A percentile compares a stretch with the other conserved stretches of the same genome.
Conservation (phyloP, 2,113 vertebrate genomes). For the Egretta garzetta region DNA sequence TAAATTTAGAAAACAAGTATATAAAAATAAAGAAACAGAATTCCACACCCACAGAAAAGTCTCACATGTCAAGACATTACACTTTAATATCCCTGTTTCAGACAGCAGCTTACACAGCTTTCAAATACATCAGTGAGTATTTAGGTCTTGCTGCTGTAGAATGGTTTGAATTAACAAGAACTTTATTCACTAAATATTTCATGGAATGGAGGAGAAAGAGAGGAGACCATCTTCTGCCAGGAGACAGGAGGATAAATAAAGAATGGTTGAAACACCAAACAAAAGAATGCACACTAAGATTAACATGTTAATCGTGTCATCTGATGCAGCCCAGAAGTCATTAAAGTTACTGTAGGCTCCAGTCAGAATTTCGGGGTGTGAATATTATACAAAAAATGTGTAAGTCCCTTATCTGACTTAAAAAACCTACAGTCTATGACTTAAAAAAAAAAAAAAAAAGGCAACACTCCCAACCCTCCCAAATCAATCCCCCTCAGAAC, state of each 20-base stretch:
- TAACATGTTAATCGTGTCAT: not conserved
- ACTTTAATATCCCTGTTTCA: not conserved
- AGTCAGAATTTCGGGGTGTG: not conserved
- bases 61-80: not conserved
- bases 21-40: not conserved
- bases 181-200: not conserved
- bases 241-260: not conserved
- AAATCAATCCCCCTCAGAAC: rapidly evolving
- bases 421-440: not conserved
- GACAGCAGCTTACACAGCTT: not conserved
- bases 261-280: not conserved
- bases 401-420: not conserved
- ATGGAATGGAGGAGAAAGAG: not conserved
- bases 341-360: not conserved
- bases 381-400: not conserved
- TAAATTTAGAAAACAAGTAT: not conserved
- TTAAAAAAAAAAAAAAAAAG: not conserved
- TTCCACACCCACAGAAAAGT: not conserved
- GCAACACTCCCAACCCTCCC: too few species aligned
- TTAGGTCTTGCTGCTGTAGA: not conserved
- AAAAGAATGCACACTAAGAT: not conserved
- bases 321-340: not conserved
- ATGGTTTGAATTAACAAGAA: not conserved
- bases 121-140: not conserved
- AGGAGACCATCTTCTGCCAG: not conserved